Evolutionary conservation across 2,797 vertebrate species (phyloP).

Genomic region (Huso huso): DNA sequence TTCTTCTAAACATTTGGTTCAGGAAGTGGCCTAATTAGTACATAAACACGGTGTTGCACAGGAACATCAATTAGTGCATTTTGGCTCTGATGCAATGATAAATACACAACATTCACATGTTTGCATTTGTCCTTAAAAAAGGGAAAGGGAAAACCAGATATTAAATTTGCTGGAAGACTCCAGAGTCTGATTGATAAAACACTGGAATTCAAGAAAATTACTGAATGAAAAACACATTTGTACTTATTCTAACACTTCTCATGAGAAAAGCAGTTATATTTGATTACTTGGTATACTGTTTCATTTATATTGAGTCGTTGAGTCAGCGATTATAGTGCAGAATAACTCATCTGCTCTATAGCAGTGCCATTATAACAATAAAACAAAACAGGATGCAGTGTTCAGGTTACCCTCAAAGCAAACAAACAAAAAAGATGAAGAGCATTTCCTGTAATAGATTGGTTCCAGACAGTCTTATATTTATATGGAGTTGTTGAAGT

Average conservation of each 20-base stretch:
- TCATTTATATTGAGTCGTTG: neutral
- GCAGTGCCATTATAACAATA: neutral
- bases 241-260: neutral
- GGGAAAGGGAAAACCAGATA: slow-evolving; percentile 13
- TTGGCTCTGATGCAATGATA: slow-evolving; percentile 44
- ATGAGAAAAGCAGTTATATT: neutral
- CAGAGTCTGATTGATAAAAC: too few relatives aligned
- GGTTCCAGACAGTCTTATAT: too few relatives aligned
- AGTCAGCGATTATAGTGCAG: slow-evolving; percentile 7
- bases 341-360: slow-evolving; percentile 3
- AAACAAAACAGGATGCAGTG: slow-evolving; percentile 11
- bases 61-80: slow-evolving; percentile 61
- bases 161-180: slow-evolving; percentile 24
- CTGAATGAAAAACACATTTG: neutral
- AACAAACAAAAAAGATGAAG: neutral
- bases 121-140: neutral
- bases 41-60: slow-evolving; percentile 66
- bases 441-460: neutral
- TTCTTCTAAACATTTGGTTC: slow-evolving; percentile 70
- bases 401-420: slow-evolving; percentile 17
- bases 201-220: neutral
- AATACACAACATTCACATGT: slow-evolving; percentile 24
- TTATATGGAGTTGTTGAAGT: too few relatives aligned
- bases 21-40: slow-evolving; percentile 79
- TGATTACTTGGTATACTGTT: neutral